phyloP scores from a whole-genome alignment of 2,113 vertebrate species.

The Thamnaconus septentrionalis region DNA sequence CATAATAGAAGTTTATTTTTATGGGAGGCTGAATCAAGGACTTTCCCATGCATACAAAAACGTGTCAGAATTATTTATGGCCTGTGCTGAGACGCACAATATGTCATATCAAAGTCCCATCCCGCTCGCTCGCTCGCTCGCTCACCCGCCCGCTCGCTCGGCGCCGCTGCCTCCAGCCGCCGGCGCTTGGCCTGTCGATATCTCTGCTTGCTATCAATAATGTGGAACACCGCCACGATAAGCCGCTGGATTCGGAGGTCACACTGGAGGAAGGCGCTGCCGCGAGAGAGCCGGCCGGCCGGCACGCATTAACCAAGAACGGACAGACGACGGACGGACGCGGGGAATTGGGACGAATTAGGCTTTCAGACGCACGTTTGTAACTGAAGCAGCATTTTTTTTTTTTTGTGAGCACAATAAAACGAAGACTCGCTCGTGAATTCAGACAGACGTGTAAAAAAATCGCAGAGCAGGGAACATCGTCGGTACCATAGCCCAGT shows the following conservation, averaged over 20 bases:
- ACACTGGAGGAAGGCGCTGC: constrained; percentile 63
- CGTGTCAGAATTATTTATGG: constrained; percentile 99
- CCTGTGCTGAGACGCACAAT: constrained; percentile 99
- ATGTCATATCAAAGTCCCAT: constrained; percentile 99
- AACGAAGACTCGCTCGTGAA: background rate
- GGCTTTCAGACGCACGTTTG: constrained; percentile 30
- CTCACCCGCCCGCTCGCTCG: constrained; percentile 38
- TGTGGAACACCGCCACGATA: constrained; percentile 86
- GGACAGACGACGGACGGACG: constrained; percentile 21
- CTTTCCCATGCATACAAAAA: constrained; percentile 99
- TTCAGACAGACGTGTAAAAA: constrained; percentile 7
- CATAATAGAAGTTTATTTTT: constrained; percentile 99
- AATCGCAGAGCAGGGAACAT: constrained; percentile 8
- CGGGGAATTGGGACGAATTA: constrained; percentile 32
- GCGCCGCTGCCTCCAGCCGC: constrained; percentile 77
- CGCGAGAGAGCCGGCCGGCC: constrained; percentile 24
- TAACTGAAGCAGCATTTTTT: background rate
- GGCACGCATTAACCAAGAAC: background rate
- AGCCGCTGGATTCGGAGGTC: constrained; percentile 87
- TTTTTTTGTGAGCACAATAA: background rate
- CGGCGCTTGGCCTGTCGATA: constrained; percentile 91
- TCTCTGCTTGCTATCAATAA: constrained; percentile 95
- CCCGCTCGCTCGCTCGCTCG: constrained; percentile 43
- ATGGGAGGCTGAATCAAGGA: constrained; percentile 99
- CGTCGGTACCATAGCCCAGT: too few species aligned